Evolutionary conservation across 37 sponge, comb jelly and placozoan species (phyloP).

Genomic region (Spongilla lacustris): DNA sequence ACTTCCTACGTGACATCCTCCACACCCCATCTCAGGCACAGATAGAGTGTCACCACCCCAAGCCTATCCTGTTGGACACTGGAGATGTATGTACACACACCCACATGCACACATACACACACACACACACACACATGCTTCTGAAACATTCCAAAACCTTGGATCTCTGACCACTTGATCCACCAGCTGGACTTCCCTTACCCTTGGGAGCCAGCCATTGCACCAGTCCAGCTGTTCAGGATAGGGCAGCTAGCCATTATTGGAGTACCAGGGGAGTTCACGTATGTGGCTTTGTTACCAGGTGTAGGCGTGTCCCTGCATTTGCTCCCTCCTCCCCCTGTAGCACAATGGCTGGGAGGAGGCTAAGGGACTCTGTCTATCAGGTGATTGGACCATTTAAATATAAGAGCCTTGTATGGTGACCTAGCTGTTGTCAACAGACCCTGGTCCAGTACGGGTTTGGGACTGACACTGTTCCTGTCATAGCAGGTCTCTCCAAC

Average conservation of each 20-base stretch:
- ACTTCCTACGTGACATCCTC: constrained; percentile 71
- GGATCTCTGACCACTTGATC: no score
- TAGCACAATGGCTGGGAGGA: constrained; percentile 95
- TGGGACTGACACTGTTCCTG: constrained; percentile 43
- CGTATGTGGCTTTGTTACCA: constrained; percentile 36
- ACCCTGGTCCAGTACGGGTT: constrained; percentile 37
- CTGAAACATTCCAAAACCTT: no score
- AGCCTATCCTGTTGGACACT: constrained; percentile 95
- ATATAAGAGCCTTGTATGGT: neutral
- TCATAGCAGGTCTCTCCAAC: constrained; percentile 94
- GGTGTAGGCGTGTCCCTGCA: neutral
- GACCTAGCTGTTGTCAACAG: neutral
- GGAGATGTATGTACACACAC: constrained; percentile 43
- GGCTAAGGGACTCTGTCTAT: constrained; percentile 75
- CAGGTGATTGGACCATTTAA: constrained; percentile 18
- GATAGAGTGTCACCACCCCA: constrained; percentile 86
- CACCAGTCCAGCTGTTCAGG: constrained; percentile 79
- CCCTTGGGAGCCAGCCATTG: constrained; percentile 80
- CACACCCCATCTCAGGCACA: constrained; percentile 72
- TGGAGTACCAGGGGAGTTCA: constrained; percentile 92
- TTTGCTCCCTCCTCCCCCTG: neutral
- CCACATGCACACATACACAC: neutral
- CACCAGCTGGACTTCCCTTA: constrained; percentile 64
- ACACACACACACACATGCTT: neutral
- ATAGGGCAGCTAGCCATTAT: constrained; percentile 85